Base-by-base conservation (phyloP, 2,888 invertebrate species). In the Lasioglossum calceatum region DNA sequence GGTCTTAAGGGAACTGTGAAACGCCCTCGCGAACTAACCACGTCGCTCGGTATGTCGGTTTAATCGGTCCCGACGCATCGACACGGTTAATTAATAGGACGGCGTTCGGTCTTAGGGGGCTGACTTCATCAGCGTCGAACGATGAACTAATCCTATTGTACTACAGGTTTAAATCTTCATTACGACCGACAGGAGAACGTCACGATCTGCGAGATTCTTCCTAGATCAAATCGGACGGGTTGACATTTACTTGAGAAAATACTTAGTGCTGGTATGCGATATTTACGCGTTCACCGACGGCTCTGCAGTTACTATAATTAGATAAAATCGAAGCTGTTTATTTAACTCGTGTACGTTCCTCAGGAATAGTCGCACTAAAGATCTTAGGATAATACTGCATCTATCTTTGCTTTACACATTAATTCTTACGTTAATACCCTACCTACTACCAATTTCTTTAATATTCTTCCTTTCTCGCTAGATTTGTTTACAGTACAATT, bases 1-100 rank as follows among this genome's bases (percentile, higher is more conserved):
- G 89, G 81, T 85, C 91, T 90, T 90, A 89, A 87, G 88, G 89
- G 87, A 87, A 76, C 85, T 75, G 86, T 87, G 85, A 81, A 88
- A 87, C 92, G 89, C 90, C 89, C 80, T 82, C 90, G 88, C 86
- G 88, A 85, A 81, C 82, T 74, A 78, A 61, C 75, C 42, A 61
- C 75, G 73, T 71, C 58, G 67, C 80, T 72, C 64, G 73, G 80
- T 64, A 76, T 83, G 81, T 86, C 87, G 87, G 91, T 84, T 88
- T 87, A 87, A 88, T 85, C 86, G 89, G 81, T 79, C 64, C 32
- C 79, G 73, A 84, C 86, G 83, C 81, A 85, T 89, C 82, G 84
- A 79, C 86, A 67, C 88, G 81, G 84, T 78, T 76, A 77, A 85
- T 87, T 77, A 84, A 87, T 85, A 84, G 79, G 73, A 85, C 79